Base-by-base conservation (phyloP, 1,140 invertebrate species). In the Drosophila trapezifrons region DNA sequence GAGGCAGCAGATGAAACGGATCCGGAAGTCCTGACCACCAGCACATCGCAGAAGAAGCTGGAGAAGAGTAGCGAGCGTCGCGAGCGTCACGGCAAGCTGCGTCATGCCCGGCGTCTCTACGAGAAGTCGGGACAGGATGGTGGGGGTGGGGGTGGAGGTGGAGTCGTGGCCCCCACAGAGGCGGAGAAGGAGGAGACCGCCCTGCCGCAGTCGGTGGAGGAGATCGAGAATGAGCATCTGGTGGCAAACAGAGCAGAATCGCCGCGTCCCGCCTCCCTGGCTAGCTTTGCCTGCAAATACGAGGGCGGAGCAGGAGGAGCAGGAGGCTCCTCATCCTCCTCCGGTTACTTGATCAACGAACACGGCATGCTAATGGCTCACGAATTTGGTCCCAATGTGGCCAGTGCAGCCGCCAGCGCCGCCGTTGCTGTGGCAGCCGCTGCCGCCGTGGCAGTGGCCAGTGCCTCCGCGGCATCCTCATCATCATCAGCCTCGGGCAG, bases 321-420 rank as follows among this genome's bases (percentile, higher is more conserved):
- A 8, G 69, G 25, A 5, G 67, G 37, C 2, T 38, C 49, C 13
- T 13, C 25, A 10, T 12, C 54, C 10, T 42, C 60, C 15, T 66
- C 77, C 8, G 77, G 73, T 13, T 91, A 91, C 22, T 40, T 91
- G 51, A 76, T 91, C 40, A 91, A 91, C 49, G 90, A 91, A 59
- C 90, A 91, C n/a, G 90, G 90, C 67, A 77, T 91, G 42, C 43
- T 91, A n/a, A 80, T 91, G 86, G 73, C 90, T 0, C 90, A 91
- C 55, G 87, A 91, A 22, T 92, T 90, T 63, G 47, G 51, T 9
- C 73, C 84, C 7, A 85, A 49, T 22, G 82, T 71, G 20, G 78
- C 77, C 1, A 83, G 59, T 54, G 77, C 76, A 12, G 76, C 78
- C 4, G 79, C 84, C 25, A 74, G 74, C 18, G 78, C 80, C 13